These are phyloP conservation scores for Bathybates hornii DNA, from an alignment of 2,113 vertebrate genomes.

Conservation along the genomic window DNA sequence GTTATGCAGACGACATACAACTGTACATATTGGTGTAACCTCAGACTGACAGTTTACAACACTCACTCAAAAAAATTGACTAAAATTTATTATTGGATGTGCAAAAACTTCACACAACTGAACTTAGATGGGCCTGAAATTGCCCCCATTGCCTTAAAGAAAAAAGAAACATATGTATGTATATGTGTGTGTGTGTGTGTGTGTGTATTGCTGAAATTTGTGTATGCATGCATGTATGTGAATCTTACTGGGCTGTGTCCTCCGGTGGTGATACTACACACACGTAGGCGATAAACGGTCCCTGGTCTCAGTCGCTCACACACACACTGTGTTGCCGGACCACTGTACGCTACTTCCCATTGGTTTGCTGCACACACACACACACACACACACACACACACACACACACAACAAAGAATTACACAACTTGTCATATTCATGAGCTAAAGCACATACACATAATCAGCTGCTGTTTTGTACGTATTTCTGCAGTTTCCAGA, in stretches of 20 bases:
- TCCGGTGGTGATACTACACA: conserved; percentile 92
- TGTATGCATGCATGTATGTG: not conserved
- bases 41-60: not conserved
- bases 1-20: not conserved
- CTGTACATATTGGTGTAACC: not conserved
- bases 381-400: not conserved
- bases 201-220: not conserved
- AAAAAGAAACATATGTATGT: not conserved
- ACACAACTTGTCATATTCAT: not conserved
- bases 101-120: not conserved
- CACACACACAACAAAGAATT: not conserved
- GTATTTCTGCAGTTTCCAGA: not conserved
- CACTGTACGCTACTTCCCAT: conserved; percentile 91
- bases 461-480: not conserved
- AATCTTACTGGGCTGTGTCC: conserved; percentile 87
- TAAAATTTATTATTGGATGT: not conserved
- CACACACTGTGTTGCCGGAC: conserved; percentile 82
- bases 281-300: conserved; percentile 87
- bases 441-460: not conserved
- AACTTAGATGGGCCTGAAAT: not conserved
- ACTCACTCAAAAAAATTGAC: not conserved
- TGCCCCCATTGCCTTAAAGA: not conserved
- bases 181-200: not conserved
- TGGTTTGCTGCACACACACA: conserved; percentile 74
- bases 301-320: conserved; percentile 87